Percentiles rank a stretch among this genome's conserved stretches.
Evolutionary conservation across 2,797 vertebrate genomes (phyloP).

Genomic region (Scleropages formosus): DNA sequence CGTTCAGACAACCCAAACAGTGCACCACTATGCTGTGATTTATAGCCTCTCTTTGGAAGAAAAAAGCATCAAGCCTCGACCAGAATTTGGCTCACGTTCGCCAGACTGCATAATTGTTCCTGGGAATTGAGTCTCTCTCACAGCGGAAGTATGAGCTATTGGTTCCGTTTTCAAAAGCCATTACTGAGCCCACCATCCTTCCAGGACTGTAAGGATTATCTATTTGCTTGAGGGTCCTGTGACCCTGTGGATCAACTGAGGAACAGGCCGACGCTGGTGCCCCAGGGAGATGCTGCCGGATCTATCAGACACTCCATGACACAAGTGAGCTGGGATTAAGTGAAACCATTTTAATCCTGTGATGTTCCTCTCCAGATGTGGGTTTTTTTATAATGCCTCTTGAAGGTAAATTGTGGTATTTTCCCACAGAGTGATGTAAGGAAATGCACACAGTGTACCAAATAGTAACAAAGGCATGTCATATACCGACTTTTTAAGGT

Average conservation of each 20-base stretch:
- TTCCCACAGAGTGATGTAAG: no score
- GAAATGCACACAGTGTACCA: constrained; percentile 11
- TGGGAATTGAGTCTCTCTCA: constrained; percentile 11
- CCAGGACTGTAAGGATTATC: constrained; percentile 25
- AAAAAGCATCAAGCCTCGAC: neutral
- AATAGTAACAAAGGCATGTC: constrained; percentile 8
- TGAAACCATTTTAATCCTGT: constrained; percentile 24
- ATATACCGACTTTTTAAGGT: neutral
- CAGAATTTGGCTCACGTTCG: neutral
- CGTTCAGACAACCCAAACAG: no score
- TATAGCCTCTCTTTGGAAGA: neutral
- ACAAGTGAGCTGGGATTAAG: constrained; percentile 17
- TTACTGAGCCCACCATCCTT: constrained; percentile 22
- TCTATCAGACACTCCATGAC: constrained; percentile 14
- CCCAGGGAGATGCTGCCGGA: constrained; percentile 1
- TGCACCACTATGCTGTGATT: no score
- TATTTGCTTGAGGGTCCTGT: constrained; percentile 10
- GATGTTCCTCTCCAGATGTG: neutral
- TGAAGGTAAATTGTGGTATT: no score
- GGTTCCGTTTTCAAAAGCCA: constrained; percentile 17
- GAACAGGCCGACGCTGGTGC: constrained; percentile 1
- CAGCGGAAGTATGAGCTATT: constrained; percentile 1
- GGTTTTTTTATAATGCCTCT: neutral
- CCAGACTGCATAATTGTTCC: constrained; percentile 19
- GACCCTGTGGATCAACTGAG: constrained; percentile 20